These are phyloP conservation scores for Diplogasteroides magnus DNA, from an alignment of 1,140 invertebrate genomes.

Conservation along the genomic window DNA sequence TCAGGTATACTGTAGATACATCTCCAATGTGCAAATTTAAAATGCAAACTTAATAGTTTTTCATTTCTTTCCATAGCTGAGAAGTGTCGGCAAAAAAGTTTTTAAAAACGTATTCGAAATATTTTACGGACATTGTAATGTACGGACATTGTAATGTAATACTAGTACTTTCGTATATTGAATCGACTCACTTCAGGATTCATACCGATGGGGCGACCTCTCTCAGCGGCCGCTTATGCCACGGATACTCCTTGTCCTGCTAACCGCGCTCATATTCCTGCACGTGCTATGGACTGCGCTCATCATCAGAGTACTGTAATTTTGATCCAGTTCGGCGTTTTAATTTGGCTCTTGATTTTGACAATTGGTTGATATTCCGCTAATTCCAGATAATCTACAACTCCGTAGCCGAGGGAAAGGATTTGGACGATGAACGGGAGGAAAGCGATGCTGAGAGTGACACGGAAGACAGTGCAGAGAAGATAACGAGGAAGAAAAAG, in stretches of 20 bases:
- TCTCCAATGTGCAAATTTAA: not conserved
- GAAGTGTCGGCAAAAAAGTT: not conserved
- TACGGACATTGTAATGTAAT: too few relatives aligned
- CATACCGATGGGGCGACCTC: conserved; percentile 40
- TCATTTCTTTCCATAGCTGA: not conserved
- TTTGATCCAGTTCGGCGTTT: too few relatives aligned
- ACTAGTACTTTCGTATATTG: not conserved
- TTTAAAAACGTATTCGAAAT: too few relatives aligned
- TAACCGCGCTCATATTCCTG: conserved; percentile 40
- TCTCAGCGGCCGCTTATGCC: conserved; percentile 48
- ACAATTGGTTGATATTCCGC: too few relatives aligned
- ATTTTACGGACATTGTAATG: too few relatives aligned
- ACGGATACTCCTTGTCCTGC: conserved; percentile 39
- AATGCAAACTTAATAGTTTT: not conserved
- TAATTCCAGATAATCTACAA: too few relatives aligned
- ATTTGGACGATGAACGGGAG: too few relatives aligned
- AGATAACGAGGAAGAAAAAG: too few relatives aligned
- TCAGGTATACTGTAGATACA: conserved; percentile 12
- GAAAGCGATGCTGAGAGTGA: too few relatives aligned
- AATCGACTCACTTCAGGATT: conserved; percentile 21
- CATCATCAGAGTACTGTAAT: conserved; percentile 48
- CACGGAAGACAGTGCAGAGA: too few relatives aligned
- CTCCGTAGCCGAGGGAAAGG: too few relatives aligned
- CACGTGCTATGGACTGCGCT: conserved; percentile 53
- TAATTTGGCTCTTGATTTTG: too few relatives aligned